Evolutionary conservation across 2,113 vertebrate genomes (phyloP).

Genomic region (Fulmarus glacialis): DNA sequence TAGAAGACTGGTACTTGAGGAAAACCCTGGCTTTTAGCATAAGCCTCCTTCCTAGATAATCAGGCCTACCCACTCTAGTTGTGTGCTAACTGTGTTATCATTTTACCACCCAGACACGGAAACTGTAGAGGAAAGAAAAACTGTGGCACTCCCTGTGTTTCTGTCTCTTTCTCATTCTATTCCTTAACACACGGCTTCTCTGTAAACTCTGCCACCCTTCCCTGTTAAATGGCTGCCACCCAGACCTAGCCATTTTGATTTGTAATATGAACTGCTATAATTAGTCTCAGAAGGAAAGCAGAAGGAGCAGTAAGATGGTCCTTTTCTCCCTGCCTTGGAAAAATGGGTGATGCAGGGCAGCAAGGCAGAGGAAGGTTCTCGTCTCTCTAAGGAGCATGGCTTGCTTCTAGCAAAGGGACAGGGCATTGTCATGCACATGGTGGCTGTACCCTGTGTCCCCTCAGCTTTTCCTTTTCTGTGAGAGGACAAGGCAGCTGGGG

Average conservation of each 20-base stretch:
- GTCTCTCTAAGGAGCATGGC: background rate
- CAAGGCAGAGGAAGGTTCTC: background rate
- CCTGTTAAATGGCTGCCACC: background rate
- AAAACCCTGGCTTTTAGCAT: background rate
- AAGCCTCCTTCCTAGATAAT: background rate
- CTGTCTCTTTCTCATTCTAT: background rate
- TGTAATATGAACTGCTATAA: background rate
- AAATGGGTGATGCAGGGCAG: background rate
- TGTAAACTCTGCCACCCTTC: background rate
- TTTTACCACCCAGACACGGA: background rate
- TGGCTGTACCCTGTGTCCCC: background rate
- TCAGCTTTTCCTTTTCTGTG: background rate
- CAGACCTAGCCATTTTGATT: background rate
- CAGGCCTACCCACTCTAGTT: background rate
- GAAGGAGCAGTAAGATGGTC: background rate
- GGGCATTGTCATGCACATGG: background rate
- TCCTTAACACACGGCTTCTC: background rate
- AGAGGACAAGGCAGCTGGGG: background rate
- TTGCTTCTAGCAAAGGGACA: background rate
- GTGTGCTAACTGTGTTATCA: background rate
- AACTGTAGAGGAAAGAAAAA: background rate
- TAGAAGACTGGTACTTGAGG: background rate
- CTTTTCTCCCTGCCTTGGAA: background rate
- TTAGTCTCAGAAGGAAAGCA: background rate
- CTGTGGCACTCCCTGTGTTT: accelerated